phyloP scores from a whole-genome alignment of 64 coral and sea anemone genomes.

The Stichodactyla mertensii region DNA sequence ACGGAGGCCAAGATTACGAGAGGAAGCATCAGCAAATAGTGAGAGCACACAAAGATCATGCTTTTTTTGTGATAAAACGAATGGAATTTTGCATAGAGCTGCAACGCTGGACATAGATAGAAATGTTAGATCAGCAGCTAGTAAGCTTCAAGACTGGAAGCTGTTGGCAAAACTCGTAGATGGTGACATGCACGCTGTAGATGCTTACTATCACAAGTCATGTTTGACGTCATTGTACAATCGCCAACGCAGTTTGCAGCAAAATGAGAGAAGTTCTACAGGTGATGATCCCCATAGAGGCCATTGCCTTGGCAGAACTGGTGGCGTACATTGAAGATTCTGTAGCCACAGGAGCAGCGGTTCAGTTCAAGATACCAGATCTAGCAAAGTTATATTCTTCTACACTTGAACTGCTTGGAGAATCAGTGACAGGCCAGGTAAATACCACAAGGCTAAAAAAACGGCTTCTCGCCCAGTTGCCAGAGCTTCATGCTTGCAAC shows the following conservation, averaged over 20 bases:
- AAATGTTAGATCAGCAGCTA: background rate
- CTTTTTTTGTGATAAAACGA: constrained; percentile 17
- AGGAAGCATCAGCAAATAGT: background rate
- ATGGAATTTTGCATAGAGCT: constrained; percentile 15
- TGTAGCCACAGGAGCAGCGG: background rate
- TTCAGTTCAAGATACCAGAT: constrained; percentile 8
- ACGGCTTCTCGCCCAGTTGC: background rate
- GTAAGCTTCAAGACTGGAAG: constrained; percentile 14
- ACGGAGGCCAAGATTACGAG: constrained; percentile 2
- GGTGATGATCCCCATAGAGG: constrained; percentile 11
- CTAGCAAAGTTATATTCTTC: constrained; percentile 29
- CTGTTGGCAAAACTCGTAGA: constrained; percentile 22
- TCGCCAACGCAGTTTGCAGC: background rate
- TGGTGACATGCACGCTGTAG: constrained; percentile 16
- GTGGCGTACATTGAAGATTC: background rate
- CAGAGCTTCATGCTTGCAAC: background rate
- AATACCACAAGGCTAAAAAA: constrained; percentile 31
- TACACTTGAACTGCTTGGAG: constrained; percentile 11
- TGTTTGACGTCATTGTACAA: constrained; percentile 15
- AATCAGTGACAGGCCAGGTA: background rate
- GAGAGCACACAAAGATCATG: constrained; percentile 9
- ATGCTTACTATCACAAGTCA: constrained; percentile 14
- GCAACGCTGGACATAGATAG: constrained; percentile 17
- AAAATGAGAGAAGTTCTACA: background rate
- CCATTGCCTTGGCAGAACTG: background rate